These are phyloP conservation scores for Ophioninae sp. DNA, from an alignment of 2,888 invertebrate genomes.

Conservation along the genomic window DNA sequence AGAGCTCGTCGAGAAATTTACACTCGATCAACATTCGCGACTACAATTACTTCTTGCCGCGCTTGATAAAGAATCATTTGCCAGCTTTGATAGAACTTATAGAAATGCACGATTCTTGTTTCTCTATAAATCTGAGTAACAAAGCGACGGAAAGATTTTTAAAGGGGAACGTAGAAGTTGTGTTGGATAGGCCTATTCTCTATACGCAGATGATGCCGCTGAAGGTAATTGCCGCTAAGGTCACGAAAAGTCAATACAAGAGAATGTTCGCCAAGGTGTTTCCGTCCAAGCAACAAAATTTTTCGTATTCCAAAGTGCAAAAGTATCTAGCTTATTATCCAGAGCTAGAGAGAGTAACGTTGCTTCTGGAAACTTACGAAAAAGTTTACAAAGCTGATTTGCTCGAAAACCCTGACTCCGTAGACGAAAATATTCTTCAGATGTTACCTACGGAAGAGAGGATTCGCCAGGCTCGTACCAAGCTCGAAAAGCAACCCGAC, in stretches of 20 bases:
- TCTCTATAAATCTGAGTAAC: conserved; percentile 66
- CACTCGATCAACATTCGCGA: conserved; percentile 49
- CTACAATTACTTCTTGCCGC: conserved; percentile 65
- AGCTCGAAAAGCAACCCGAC: conserved; percentile 61
- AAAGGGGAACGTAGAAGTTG: conserved; percentile 65
- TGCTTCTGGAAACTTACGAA: conserved; percentile 68
- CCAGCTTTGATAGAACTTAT: conserved; percentile 68
- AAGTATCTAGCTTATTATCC: conserved; percentile 69
- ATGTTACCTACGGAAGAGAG: conserved; percentile 71
- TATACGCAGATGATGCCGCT: conserved; percentile 67
- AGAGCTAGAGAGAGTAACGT: conserved; percentile 56
- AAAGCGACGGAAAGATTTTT: conserved; percentile 68
- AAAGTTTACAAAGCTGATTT: conserved; percentile 67
- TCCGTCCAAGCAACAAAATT: conserved; percentile 58
- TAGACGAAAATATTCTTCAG: conserved; percentile 64
- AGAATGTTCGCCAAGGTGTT: conserved; percentile 67
- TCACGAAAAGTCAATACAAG: conserved; percentile 66
- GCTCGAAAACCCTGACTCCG: conserved; percentile 50
- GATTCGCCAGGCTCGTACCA: conserved; percentile 66
- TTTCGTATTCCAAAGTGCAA: conserved; percentile 44
- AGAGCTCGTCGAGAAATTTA: background rate
- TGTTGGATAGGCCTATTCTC: conserved; percentile 66
- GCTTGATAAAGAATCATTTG: conserved; percentile 69
- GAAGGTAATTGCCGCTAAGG: conserved; percentile 63
- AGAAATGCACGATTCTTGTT: conserved; percentile 54